Conservation (phyloP, 2,113 vertebrate species). For the Anser brachyrhynchus region DNA sequence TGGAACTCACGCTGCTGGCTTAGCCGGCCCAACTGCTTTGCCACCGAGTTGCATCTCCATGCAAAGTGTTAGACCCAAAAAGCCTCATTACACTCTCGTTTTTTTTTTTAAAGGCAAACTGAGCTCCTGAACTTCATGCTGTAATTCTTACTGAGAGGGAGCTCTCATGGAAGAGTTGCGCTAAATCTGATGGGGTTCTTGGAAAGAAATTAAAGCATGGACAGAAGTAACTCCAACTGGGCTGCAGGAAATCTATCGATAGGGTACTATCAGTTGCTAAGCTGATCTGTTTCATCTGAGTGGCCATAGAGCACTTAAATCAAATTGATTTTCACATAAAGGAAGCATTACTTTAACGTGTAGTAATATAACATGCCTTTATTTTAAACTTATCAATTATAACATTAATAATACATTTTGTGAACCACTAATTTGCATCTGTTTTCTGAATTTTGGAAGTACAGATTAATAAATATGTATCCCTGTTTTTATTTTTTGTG, state of each 20-base stretch:
- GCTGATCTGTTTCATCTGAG: constrained; percentile 39
- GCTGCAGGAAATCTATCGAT: not conserved
- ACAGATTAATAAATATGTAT: not conserved
- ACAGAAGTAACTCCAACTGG: not conserved
- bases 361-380: not conserved
- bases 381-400: not conserved
- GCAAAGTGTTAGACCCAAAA: not conserved
- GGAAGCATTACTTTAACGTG: constrained; percentile 20
- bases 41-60: not conserved
- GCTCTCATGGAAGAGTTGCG: not conserved
- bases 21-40: constrained; percentile 25
- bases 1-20: not conserved
- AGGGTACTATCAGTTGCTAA: not conserved
- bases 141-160: not conserved
- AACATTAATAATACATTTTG: not conserved
- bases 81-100: not conserved
- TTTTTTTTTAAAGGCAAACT: not conserved
- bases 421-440: not conserved
- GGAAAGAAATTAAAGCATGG: not conserved
- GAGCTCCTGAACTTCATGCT: not conserved
- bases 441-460: not conserved
- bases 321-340: constrained; percentile 29
- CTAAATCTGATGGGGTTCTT: not conserved
- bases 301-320: not conserved
- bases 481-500: not conserved